These are phyloP conservation scores for Quiscalus mexicanus DNA, from an alignment of 2,113 vertebrate species.

Conservation along the genomic window DNA sequence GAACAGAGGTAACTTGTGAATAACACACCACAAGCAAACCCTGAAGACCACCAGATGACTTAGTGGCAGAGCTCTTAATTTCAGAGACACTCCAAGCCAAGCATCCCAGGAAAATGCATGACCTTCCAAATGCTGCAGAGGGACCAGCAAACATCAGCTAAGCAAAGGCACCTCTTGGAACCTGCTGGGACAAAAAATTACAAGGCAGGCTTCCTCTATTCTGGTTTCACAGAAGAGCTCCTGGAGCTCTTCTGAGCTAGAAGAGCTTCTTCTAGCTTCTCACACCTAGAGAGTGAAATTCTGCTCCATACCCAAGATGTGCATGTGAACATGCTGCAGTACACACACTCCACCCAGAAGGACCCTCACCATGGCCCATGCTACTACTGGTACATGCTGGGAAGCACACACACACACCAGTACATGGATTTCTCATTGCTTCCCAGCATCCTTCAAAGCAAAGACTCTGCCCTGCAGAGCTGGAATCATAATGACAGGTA, in stretches of 20 bases:
- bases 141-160: not conserved
- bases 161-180: not conserved
- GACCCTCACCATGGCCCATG: not conserved
- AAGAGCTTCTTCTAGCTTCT: no score
- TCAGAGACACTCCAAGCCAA: not conserved
- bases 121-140: not conserved
- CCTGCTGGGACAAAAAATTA: not conserved
- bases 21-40: not conserved
- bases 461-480: not conserved
- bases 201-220: not conserved
- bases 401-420: fast-evolving
- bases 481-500: not conserved
- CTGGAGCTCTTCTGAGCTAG: no score
- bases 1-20: not conserved
- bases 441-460: not conserved
- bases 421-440: fast-evolving
- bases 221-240: not conserved
- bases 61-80: not conserved
- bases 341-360: not conserved
- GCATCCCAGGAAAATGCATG: not conserved
- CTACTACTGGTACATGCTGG: not conserved
- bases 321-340: not conserved
- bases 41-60: not conserved
- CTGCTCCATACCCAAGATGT: not conserved
- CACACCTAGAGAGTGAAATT: not conserved